These are phyloP conservation scores for Cyrtonyx montezumae DNA, from an alignment of 2,113 vertebrate genomes.

Conservation along the genomic window DNA sequence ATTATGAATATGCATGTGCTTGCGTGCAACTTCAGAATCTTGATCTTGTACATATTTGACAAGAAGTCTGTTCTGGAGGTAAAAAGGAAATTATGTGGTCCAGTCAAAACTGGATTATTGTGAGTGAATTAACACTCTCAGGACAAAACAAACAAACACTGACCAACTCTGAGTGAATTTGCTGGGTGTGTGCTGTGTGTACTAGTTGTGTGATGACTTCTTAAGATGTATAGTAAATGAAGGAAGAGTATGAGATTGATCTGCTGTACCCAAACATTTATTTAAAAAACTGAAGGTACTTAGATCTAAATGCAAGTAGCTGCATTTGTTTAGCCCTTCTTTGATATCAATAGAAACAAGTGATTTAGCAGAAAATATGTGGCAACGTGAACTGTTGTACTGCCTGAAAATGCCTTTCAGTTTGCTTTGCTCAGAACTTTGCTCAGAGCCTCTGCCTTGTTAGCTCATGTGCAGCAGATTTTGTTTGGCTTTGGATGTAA, in stretches of 20 bases:
- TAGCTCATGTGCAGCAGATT: not conserved
- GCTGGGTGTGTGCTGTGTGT: not conserved
- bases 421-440: not conserved
- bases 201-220: not conserved
- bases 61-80: not conserved
- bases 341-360: not conserved
- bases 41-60: not conserved
- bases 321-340: not conserved
- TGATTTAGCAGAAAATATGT: not conserved
- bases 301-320: not conserved
- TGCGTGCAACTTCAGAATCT: not conserved
- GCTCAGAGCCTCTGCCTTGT: not conserved
- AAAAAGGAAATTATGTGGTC: not conserved
- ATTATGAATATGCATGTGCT: not conserved
- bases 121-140: not conserved
- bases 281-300: not conserved
- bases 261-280: not conserved
- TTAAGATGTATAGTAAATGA: not conserved
- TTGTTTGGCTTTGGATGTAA: too few relatives aligned
- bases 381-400: not conserved
- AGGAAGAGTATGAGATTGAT: not conserved
- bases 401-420: not conserved
- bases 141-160: not conserved
- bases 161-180: not conserved
- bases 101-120: not conserved